A percentile compares a stretch with the other conserved stretches of the same genome.
Evolutionary conservation across 2,888 invertebrate species (phyloP).

Genomic region (Yponomeuta malinellus): DNA sequence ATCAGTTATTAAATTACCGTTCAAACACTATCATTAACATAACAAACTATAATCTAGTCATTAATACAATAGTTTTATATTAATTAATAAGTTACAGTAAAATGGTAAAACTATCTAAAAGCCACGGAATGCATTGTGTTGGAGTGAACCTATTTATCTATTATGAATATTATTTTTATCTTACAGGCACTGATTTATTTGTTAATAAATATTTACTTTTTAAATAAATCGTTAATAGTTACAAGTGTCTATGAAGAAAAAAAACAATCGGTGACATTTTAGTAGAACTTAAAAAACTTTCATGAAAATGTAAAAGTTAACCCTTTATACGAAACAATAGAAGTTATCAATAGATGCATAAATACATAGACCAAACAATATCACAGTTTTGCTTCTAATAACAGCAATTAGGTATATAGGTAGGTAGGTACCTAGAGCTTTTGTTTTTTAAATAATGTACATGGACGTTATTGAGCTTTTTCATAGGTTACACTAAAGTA

Average conservation of each 20-base stretch:
- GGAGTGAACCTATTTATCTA: slow-evolving; percentile 30
- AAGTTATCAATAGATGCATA: not conserved
- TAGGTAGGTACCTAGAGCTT: slow-evolving; percentile 10
- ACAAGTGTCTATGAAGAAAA: not conserved
- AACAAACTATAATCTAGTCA: not conserved
- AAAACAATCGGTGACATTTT: not conserved
- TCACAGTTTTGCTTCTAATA: slow-evolving; percentile 53
- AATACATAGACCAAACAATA: slow-evolving; percentile 31
- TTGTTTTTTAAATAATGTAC: not conserved
- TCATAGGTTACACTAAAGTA: not conserved
- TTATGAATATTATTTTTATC: slow-evolving; percentile 64
- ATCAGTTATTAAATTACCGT: slow-evolving; percentile 11
- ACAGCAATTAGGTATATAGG: slow-evolving; percentile 20
- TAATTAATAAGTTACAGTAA: slow-evolving; percentile 34
- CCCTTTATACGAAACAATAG: not conserved
- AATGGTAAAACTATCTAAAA: slow-evolving; percentile 34
- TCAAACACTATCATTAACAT: slow-evolving; percentile 7
- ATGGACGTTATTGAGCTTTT: not conserved
- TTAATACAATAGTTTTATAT: not conserved
- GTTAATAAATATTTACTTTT: slow-evolving; percentile 27
- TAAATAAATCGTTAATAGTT: slow-evolving; percentile 22
- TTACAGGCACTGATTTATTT: slow-evolving; percentile 67
- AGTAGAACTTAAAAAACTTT: not conserved
- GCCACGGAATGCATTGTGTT: slow-evolving; percentile 40
- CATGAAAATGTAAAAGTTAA: not conserved